These are phyloP conservation scores for Cerastis leucographa DNA, from an alignment of 2,888 invertebrate genomes.

Conservation along the genomic window DNA sequence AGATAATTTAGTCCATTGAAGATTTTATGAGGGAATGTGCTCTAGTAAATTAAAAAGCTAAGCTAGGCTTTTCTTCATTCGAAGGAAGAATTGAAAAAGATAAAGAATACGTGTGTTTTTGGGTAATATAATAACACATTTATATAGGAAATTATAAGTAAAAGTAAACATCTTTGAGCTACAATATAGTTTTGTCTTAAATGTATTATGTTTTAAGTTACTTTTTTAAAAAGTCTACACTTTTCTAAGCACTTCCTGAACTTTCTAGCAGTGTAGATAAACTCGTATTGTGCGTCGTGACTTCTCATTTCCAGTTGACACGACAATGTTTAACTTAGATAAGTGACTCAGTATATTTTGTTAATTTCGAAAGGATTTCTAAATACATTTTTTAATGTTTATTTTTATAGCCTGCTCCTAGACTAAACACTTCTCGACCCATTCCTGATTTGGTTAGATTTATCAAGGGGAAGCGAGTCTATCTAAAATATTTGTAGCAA, in stretches of 20 bases:
- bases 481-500: background rate
- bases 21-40: background rate
- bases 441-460: background rate
- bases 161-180: background rate
- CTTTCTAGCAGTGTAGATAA: conserved; percentile 66
- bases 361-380: conserved; percentile 39
- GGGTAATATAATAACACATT: no score
- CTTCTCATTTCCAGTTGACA: conserved; percentile 57
- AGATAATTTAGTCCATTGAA: background rate
- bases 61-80: background rate
- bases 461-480: background rate
- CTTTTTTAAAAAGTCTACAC: conserved; percentile 42
- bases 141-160: no score
- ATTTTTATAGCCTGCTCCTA: background rate
- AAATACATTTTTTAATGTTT: background rate
- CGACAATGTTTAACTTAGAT: conserved; percentile 63
- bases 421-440: background rate
- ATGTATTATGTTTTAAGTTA: conserved; percentile 5
- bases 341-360: conserved; percentile 50
- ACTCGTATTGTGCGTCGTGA: conserved; percentile 60
- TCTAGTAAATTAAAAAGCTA: no score
- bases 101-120: background rate
- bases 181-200: background rate
- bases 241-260: conserved; percentile 63
- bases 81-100: background rate